Evolutionary conservation across 2,797 vertebrate species (phyloP).

Genomic region (Myiotriccus ornatus): DNA sequence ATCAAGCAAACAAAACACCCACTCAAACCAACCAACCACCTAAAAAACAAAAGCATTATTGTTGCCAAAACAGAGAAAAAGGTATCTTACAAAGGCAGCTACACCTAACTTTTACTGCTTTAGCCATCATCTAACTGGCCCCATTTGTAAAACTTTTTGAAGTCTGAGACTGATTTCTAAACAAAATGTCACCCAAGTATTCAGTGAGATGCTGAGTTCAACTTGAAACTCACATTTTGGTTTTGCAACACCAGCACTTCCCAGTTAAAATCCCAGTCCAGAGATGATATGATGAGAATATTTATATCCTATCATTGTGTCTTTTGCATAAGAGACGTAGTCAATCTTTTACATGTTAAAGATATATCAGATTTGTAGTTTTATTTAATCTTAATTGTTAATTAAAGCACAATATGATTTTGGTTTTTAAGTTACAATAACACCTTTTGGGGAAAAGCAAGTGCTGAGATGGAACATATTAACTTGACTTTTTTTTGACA

Average conservation of each 20-base stretch:
- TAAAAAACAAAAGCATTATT: not conserved
- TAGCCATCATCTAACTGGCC: not conserved
- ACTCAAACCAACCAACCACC: not conserved
- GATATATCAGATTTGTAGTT: conserved; percentile 21
- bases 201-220: not conserved
- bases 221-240: not conserved
- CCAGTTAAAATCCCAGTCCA: not conserved
- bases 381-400: conserved; percentile 46
- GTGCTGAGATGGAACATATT: conserved; percentile 27
- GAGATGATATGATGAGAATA: not conserved
- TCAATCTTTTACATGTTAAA: conserved; percentile 5
- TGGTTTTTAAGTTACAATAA: conserved; percentile 53
- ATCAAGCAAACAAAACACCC: not conserved
- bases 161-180: not conserved
- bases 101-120: not conserved
- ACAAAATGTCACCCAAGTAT: not conserved
- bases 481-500: not conserved
- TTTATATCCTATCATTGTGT: not conserved
- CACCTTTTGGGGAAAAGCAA: conserved; percentile 37
- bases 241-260: not conserved
- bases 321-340: conserved; percentile 25
- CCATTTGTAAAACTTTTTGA: not conserved
- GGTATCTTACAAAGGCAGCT: not conserved
- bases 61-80: not conserved
- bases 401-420: conserved; percentile 42